Base-by-base conservation (phyloP, 1,140 invertebrate genomes). In the Acromyrmex heyeri region DNA sequence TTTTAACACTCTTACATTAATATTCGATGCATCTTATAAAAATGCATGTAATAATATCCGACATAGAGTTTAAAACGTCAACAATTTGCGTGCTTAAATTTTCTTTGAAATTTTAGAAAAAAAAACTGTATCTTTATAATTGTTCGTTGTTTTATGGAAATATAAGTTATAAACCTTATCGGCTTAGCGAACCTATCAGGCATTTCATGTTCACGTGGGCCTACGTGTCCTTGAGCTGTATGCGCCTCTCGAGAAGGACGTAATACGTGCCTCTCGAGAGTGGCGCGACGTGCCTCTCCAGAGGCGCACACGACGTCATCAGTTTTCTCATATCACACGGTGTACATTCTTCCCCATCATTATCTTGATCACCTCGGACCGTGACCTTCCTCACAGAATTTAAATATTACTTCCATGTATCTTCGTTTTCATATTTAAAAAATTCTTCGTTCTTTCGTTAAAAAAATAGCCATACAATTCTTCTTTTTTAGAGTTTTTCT, bases 381-480 rank as follows among this genome's bases (percentile, higher is more conserved):
- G 21, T 50, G 67, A 87, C 44, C 86, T 87, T 87, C 59, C 65
- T 7, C n/a, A 88, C 81, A 8, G 55, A 48, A 72, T 61, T 73
- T 34, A 18, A 50, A 21, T 5, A 16, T 16, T 1, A 5, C 12
- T 65, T 57, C 30, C 3, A 50, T 6, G 12, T 38, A 8, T 10
- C 3, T 12, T 12, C 6, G 4, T 1, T 21, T 18, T 16, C 8
- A 44, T 24, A 44, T 44, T 44, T 44, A 16, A 38, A 16, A 59
- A 55, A 21, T 38, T 0, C 30, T 38, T 0, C n/a, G 53, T 8
- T 38, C 18, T 16, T 14, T 12, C 18, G 1, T 50, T n/a, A 2
- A 55, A 16, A 27, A 0, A 30, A 24, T 12, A 59, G 34, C 1
- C 50, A 4, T 12, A 12, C n/a, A 12, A 16, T 6, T 21, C 1